Evolutionary conservation across 2,888 invertebrate species (phyloP), one percentile per base, ranked within the genome.

Genomic region (Agriopis marginaria): DNA sequence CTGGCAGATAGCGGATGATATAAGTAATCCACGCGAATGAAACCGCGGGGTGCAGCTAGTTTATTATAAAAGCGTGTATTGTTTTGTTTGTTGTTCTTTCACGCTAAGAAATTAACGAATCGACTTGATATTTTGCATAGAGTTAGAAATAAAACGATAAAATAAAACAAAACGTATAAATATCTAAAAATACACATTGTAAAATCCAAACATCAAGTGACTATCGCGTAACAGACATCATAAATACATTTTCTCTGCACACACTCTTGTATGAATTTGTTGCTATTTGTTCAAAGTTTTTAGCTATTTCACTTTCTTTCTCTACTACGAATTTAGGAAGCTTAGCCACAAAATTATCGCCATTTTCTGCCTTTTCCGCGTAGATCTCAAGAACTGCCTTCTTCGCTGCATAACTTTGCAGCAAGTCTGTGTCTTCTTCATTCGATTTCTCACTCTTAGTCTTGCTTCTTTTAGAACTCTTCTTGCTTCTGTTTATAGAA

Each of bases 321-420:
- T 83, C 80, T 7, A 80, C 79, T n/a, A 86, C 77, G 64, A 89
- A 91, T 76, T 89, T 91, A 0, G 93, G 93, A 12, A 93, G 74
- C 61, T 86, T 90, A 0, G 90, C 88, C 0, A 92, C 86, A 0
- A 87, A 74, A 68, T 77, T 81, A n/a, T 83, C 84, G 0, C 83
- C 82, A n/a, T 79, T 77, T 0, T 79, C 74, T 6, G 80, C 83
- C 69, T 81, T 87, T 63, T 90, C 86, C 0, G 91, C 84, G 62
- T 92, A 93, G 55, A 93, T 89, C 56, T 91, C 86, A 45, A 93
- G 79, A 50, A 93, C 93, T 0, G 92, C 93, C 69, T 87, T 92
- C 55, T 93, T 93, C 0, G 87, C 86, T 76, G 88, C 91, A 40
- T 89, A 85, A 11, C 87, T 86, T 68, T 93, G 92, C 60, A 93